Evolutionary conservation across 1,140 invertebrate genomes (phyloP), one percentile per base, ranked within the genome.

Genomic region (Ips nitidus): DNA sequence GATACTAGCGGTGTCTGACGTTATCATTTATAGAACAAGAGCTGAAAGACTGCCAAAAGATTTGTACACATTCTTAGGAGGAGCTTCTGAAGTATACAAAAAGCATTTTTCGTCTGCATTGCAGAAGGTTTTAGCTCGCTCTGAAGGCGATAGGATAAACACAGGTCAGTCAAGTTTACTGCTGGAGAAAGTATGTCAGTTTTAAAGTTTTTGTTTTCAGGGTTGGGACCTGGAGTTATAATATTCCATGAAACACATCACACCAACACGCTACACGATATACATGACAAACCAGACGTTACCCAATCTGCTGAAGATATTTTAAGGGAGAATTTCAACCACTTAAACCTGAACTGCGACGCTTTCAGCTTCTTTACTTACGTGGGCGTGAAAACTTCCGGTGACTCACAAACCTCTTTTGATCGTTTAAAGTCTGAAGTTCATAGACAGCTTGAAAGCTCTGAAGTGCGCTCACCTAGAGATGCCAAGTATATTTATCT

Each of bases 181-280:
- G 22, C 22, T 22, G 0, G 22, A 22, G 22, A 22, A 22, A 22
- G 22, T 22, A 22, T 22, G 22, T 22, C 22, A 22, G 22, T 22
- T 22, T 22, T 22, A 22, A 22, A 22, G 22, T 22, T 22, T 55
- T n/a, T 55, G 53, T 55, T 55, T 78, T 50, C 81, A 47, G 81
- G 77, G 53, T 74, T 84, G 52, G 91, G 91, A 4, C 92, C 92
- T 41, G 85, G 87, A 66, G 84, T 94, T 39, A 86, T 94, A 67
- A 87, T 94, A 69, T 92, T 93, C 81, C 92, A 95, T 78, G 92
- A 94, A 81, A 93, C 92, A 41, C 38, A 82, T 63, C 86, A 93
- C 74, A 94, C 91, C n/a, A 83, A 84, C 76, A 84, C 85, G 50
- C 41, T 73, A 39, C 81, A 80, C 41, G 81, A 82, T 82, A 41